phyloP scores from a whole-genome alignment of 2,888 invertebrate species.

The Helicoverpa assulta region DNA sequence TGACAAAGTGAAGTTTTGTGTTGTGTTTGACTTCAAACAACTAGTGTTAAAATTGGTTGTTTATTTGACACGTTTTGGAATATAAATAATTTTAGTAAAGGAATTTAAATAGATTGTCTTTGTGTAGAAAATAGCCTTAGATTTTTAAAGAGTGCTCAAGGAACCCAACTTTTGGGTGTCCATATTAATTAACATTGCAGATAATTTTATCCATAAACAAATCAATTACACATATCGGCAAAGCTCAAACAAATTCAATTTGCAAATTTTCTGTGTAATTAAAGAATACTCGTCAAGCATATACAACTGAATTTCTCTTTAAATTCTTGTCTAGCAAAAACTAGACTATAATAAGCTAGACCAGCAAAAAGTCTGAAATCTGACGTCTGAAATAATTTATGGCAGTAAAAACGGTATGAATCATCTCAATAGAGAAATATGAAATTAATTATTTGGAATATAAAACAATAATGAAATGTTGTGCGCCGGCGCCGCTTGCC shows the following conservation, averaged over 20 bases:
- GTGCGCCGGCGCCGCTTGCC: slow-evolving; percentile 71
- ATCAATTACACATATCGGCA: slow-evolving; percentile 6
- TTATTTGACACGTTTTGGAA: too few relatives aligned
- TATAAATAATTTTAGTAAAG: too few relatives aligned
- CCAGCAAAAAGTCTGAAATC: slow-evolving; percentile 27
- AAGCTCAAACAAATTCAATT: slow-evolving; percentile 11
- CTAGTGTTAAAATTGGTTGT: too few relatives aligned
- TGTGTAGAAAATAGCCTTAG: neutral
- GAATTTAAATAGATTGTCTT: too few relatives aligned
- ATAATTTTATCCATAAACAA: neutral
- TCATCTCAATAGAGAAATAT: slow-evolving; percentile 65
- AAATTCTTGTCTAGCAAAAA: slow-evolving; percentile 25
- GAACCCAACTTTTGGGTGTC: too few relatives aligned
- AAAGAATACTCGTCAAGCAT: slow-evolving; percentile 28
- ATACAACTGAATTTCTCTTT: slow-evolving; percentile 27
- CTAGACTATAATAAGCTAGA: slow-evolving; percentile 18
- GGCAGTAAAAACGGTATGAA: slow-evolving; percentile 54
- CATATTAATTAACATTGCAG: too few relatives aligned
- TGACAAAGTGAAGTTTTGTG: slow-evolving; percentile 41
- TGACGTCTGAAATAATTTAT: slow-evolving; percentile 43
- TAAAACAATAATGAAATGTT: slow-evolving; percentile 75
- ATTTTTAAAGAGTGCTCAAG: neutral
- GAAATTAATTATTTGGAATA: slow-evolving; percentile 77
- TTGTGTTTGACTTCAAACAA: too few relatives aligned
- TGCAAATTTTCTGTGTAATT: slow-evolving; percentile 10